Base-by-base conservation (phyloP, 2,113 vertebrate genomes). In the Peromyscus leucopus region DNA sequence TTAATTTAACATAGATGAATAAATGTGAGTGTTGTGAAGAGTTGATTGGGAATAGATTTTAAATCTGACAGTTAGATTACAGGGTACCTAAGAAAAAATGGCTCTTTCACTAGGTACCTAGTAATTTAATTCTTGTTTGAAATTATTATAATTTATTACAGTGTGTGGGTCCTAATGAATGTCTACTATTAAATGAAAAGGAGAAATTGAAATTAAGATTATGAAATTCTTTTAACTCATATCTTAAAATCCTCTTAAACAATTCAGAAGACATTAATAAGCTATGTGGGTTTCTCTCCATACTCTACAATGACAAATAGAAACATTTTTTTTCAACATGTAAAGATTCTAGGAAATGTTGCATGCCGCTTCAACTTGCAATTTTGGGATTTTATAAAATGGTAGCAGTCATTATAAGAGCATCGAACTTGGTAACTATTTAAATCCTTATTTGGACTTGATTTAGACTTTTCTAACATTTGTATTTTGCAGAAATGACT, bases 71-170 rank as follows among this genome's bases (percentile, higher is more conserved):
- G 99, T 99, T 99, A 99, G 99, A 99, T 99, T 99, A 99, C 99
- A 99, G 99, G 99, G 99, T 99, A 99, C 98, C 98, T 98, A 98
- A 98, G 98, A 98, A 99, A 99, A 99, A 99, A 99, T 98, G 99
- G 98, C 99, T 99, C 99, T 99, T 98, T 99, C 98, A 98, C 98
- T 98, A 99, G 99, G 99, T 99, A 99, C 99, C 99, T 99, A 99
- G 99, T 99, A 99, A 99, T 99, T 99, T 99, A 99, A 99, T 99
- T 99, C 99, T 99, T 99, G 99, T 99, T 98, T 99, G 99, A 99
- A 99, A 99, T 99, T 99, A 99, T 99, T 99, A 99, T 99, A 99
- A 99, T 99, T 99, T 99, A 99, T 99, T 99, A 99, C 99, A 99
- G 99, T 99, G 99, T 99, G 99, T 99, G 99, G 99, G 99, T 99